A percentile compares a stretch with the other conserved stretches of the same genome.
Conservation (phyloP, 1,140 invertebrate genomes). For the Diachasmimorpha longicaudata region DNA sequence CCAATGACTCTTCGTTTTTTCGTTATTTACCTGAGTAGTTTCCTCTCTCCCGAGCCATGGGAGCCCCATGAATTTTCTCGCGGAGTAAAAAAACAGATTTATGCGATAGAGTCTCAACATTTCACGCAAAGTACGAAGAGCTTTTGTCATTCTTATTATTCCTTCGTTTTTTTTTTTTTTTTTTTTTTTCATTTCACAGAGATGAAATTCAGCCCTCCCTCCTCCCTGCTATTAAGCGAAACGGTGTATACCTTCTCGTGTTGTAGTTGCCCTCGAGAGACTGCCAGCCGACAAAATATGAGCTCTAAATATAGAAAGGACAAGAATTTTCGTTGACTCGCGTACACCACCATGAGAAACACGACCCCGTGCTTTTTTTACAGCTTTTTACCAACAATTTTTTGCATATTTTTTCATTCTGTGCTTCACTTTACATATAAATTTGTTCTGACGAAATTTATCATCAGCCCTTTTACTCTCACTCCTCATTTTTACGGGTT, state of each 20-base stretch:
- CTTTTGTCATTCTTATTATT: not conserved
- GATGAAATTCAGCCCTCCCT: not conserved
- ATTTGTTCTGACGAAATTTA: constrained; percentile 7
- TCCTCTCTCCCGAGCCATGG: not conserved
- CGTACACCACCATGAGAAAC: not conserved
- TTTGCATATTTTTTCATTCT: not conserved
- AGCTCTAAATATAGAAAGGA: constrained; percentile 31
- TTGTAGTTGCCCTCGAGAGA: constrained; percentile 20
- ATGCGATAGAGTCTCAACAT: not conserved
- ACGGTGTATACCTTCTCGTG: not conserved
- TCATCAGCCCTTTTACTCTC: not conserved
- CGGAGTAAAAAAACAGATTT: not conserved
- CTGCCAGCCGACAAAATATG: constrained; percentile 25
- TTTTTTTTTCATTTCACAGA: constrained; percentile 3
- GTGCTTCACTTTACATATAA: not conserved
- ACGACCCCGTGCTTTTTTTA: constrained; percentile 7
- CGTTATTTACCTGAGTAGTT: not conserved
- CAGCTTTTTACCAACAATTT: constrained; percentile 10
- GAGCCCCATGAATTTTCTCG: not conserved
- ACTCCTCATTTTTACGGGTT: not conserved
- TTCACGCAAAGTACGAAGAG: not conserved
- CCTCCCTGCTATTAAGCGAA: constrained; percentile 1
- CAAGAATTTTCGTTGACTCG: constrained; percentile 28
- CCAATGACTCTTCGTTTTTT: not conserved
- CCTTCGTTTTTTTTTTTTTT: not conserved